Base-by-base conservation (phyloP, 2,888 invertebrate species). In the Cheilosia variabilis region DNA sequence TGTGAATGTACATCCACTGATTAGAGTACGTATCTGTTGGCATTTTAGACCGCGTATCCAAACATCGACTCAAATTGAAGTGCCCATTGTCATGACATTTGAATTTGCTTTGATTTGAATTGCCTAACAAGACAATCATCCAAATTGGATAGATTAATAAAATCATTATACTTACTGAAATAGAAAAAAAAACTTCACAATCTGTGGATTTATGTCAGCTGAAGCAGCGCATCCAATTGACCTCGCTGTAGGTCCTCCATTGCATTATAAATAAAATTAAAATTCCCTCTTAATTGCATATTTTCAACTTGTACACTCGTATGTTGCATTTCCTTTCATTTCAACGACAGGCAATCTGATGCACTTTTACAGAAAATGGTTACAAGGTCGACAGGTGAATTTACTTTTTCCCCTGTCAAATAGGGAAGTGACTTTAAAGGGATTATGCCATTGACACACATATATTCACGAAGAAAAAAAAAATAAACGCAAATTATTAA, bases 1-100 rank as follows among this genome's bases (percentile, higher is more conserved):
- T 73, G 81, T 81, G 60, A 71, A 71, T 76, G 58, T 53, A 34
- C 37, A 27, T 17, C 31, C 10, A 76, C 45, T 71, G 76, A 77
- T 76, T 81, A 76, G 65, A 53, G 65, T 71, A 69, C 53, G 9
- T 9, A 10, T 34, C 17, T 24, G 45, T 37, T 58, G 55, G 43
- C 55, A 75, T 68, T 68, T 62, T 55, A 55, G 68, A 60, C 19
- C 41, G 41, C 63, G 57, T 76, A 76, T 62, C 55, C 37, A 57
- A 75, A 43, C 50, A 57, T 69, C 50, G n/a, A n/a, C 50, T 5
- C 27, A n/a, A 47, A 17, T 17, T 45, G 37, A 37, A 37, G 17
- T 19, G 17, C 2, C 47, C 9, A 17, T 47, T 47, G 47, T 47
- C 19, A 31, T 31, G 9, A 9, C 1, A 37, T 37, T 37, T 13